Evolutionary conservation across 2,797 vertebrate species (phyloP).

Genomic region (Nannoperca australis): DNA sequence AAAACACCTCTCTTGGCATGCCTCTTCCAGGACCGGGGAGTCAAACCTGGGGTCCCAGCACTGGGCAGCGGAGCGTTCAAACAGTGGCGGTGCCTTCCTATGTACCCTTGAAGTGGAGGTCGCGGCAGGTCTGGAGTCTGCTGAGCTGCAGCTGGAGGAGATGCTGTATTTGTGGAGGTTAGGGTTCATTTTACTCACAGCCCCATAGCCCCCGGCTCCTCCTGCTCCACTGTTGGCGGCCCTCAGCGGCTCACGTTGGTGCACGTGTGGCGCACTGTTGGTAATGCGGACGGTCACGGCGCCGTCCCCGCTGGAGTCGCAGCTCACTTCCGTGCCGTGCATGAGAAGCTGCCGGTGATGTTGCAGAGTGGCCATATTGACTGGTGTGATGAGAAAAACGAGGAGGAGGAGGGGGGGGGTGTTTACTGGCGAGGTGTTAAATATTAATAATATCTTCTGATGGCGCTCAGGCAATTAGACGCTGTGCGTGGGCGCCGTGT

Average conservation of each 20-base stretch:
- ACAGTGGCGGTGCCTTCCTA: conserved; percentile 90
- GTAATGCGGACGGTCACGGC: conserved; percentile 90
- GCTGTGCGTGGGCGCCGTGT: conserved; percentile 54
- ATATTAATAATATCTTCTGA: conserved; percentile 59
- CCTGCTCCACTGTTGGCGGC: conserved; percentile 67
- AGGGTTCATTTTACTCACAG: conserved; percentile 77
- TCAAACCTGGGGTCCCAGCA: conserved; percentile 99
- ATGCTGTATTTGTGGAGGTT: conserved; percentile 94
- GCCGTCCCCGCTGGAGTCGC: conserved; percentile 91
- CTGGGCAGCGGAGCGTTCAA: conserved; percentile 94
- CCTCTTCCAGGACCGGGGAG: conserved; percentile 94
- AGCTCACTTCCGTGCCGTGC: conserved; percentile 93
- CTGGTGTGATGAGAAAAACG: conserved; percentile 52
- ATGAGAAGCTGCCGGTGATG: conserved; percentile 91
- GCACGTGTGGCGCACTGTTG: conserved; percentile 79
- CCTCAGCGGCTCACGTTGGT: conserved; percentile 63
- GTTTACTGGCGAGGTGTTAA: conserved; percentile 33
- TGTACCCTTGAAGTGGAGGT: conserved; percentile 76
- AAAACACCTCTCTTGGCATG: conserved; percentile 95
- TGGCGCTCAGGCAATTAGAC: conserved; percentile 61
- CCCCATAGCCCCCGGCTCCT: conserved; percentile 63
- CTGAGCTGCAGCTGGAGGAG: conserved; percentile 96
- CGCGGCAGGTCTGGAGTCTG: conserved; percentile 86
- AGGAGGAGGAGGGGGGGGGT: background rate
- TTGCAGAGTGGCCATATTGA: conserved; percentile 93